A percentile compares a stretch with the other conserved stretches of the same genome.
Conservation (phyloP, 2,113 vertebrate genomes). For the Ibidorhyncha struthersii region DNA sequence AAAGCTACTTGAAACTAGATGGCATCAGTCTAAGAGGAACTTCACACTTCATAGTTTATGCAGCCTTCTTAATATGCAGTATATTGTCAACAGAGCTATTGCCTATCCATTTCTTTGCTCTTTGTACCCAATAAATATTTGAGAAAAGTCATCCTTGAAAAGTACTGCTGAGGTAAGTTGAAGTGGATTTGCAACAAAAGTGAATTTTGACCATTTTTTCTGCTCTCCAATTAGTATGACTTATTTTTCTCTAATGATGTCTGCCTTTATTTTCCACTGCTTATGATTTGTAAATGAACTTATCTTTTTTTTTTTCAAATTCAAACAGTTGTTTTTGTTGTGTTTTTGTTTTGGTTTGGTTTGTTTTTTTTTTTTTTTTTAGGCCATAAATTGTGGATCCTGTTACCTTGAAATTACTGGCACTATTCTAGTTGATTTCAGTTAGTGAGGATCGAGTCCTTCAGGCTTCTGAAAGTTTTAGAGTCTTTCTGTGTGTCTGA, state of each 20-base stretch:
- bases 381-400: not conserved
- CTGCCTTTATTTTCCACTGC: not conserved
- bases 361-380: not conserved
- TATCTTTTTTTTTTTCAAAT: not conserved
- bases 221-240: not conserved
- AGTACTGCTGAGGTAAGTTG: not conserved
- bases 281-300: not conserved
- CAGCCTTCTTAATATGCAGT: not conserved
- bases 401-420: not conserved
- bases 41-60: not conserved
- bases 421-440: not conserved
- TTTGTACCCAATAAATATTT: not conserved
- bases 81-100: not conserved
- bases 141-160: not conserved
- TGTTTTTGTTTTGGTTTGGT: not conserved
- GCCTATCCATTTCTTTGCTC: not conserved
- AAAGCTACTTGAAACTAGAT: not conserved
- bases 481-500: not conserved
- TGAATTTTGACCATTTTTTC: not conserved
- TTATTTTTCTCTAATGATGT: not conserved
- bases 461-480: not conserved
- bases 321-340: not conserved
- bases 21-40: not conserved
- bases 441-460: not conserved
- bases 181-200: not conserved